Percentiles rank a stretch among this genome's conserved stretches.
Conservation (phyloP, 2,888 invertebrate genomes). For the Linnaemya tessellans region DNA sequence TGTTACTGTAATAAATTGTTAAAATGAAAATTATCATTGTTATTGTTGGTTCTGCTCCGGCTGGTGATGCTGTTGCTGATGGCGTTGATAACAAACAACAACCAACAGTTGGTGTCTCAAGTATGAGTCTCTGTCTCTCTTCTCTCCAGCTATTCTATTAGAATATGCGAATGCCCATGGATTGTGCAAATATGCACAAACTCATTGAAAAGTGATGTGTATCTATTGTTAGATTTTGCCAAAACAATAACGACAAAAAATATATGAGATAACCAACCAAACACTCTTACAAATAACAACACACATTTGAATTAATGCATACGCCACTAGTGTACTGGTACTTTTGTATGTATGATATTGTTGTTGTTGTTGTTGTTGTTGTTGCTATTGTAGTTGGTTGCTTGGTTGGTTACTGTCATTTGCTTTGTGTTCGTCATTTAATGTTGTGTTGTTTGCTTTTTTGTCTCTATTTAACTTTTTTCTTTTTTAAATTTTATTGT, state of each 20-base stretch:
- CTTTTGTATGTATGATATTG: too few relatives aligned
- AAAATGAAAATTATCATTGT: constrained; percentile 56
- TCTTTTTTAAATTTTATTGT: constrained; percentile 20
- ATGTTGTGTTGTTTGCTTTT: constrained; percentile 43
- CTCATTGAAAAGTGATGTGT: constrained; percentile 35
- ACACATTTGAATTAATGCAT: constrained; percentile 43
- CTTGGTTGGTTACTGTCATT: constrained; percentile 50
- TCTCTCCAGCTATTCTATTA: constrained; percentile 9
- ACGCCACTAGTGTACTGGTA: too few relatives aligned
- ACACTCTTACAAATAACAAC: constrained; percentile 8
- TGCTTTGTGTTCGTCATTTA: constrained; percentile 61
- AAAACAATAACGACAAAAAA: constrained; percentile 42
- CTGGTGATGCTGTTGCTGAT: constrained; percentile 26
- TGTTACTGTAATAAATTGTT: constrained; percentile 57
- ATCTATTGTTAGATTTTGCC: constrained; percentile 35
- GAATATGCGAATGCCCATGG: constrained; percentile 26
- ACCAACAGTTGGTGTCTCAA: constrained; percentile 30
- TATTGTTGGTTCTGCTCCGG: constrained; percentile 22
- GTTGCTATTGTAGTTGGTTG: constrained; percentile 22
- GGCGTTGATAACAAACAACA: constrained; percentile 27
- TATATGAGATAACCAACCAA: constrained; percentile 60
- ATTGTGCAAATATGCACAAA: constrained; percentile 43
- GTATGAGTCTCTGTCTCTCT: background rate
- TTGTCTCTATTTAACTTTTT: constrained; percentile 29
- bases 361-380: constrained; percentile 31